phyloP scores from a whole-genome alignment of 2,113 vertebrate genomes.

The Dasyprocta punctata region DNA sequence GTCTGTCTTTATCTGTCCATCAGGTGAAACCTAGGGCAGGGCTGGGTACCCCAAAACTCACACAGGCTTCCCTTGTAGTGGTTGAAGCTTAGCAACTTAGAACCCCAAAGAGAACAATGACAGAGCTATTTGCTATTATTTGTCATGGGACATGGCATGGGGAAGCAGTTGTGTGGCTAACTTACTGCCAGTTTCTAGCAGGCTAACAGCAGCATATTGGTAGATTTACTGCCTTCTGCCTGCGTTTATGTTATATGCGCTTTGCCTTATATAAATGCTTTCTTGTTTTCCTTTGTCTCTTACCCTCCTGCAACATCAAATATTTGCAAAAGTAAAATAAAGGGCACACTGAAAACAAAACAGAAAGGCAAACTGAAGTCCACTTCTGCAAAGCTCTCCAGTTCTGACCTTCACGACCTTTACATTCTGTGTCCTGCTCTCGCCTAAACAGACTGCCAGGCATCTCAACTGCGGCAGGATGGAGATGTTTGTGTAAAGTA shows the following conservation, averaged over 20 bases:
- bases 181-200: background rate
- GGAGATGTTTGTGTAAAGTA: conserved; percentile 18
- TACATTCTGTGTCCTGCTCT: background rate
- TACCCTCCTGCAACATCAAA: background rate
- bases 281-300: background rate
- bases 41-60: background rate
- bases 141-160: background rate
- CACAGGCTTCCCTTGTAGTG: background rate
- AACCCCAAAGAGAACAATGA: conserved; percentile 6
- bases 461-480: background rate
- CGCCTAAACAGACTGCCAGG: background rate
- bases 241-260: background rate
- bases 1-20: background rate
- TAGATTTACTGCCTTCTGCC: background rate
- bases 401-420: background rate
- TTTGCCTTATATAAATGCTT: background rate
- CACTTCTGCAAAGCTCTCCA: background rate
- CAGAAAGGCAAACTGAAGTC: background rate
- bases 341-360: background rate
- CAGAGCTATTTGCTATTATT: conserved; percentile 16
- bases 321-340: conserved; percentile 7
- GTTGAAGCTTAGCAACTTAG: background rate
- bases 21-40: conserved; percentile 35
- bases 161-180: background rate
- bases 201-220: background rate